phyloP scores from a whole-genome alignment of 2,797 vertebrate genomes.

The Odontamblyopus lacepedii region DNA sequence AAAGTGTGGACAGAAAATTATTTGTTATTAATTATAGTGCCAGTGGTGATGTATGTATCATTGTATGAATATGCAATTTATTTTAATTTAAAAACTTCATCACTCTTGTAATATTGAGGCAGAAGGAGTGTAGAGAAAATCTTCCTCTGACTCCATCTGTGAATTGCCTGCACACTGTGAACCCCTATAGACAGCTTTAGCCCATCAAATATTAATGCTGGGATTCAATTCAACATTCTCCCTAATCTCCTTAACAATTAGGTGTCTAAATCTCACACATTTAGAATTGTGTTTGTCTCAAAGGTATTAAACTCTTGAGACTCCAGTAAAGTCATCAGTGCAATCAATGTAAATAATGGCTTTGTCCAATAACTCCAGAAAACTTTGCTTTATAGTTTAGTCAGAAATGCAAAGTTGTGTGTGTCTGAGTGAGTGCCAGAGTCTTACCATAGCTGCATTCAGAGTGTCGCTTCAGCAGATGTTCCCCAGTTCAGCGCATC shows the following conservation, averaged over 20 bases:
- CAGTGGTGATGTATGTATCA: neutral
- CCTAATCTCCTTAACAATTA: slow-evolving; percentile 75
- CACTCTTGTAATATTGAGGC: slow-evolving; percentile 31
- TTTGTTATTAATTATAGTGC: neutral
- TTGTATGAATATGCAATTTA: neutral
- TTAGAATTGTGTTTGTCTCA: slow-evolving; percentile 41
- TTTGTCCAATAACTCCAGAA: slow-evolving; percentile 14
- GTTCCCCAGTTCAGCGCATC: slow-evolving; percentile 72
- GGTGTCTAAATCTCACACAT: slow-evolving; percentile 41
- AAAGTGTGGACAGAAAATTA: neutral
- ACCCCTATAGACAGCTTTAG: slow-evolving; percentile 75
- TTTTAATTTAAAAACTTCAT: slow-evolving; percentile 19
- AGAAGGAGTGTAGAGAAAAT: slow-evolving; percentile 41
- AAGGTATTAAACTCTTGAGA: slow-evolving; percentile 35
- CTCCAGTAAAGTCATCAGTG: slow-evolving; percentile 28
- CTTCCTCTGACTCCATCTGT: slow-evolving; percentile 72
- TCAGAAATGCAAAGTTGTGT: slow-evolving; percentile 12
- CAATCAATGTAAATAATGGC: slow-evolving; percentile 15
- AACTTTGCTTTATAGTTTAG: slow-evolving; percentile 18
- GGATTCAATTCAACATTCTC: slow-evolving; percentile 76
- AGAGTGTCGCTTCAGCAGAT: slow-evolving; percentile 67
- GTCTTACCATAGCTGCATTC: slow-evolving; percentile 74
- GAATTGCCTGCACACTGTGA: slow-evolving; percentile 69
- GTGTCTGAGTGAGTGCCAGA: slow-evolving; percentile 33
- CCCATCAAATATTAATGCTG: slow-evolving; percentile 81